Base-by-base conservation (phyloP, 1,140 invertebrate species). In the Papilio dardanus region DNA sequence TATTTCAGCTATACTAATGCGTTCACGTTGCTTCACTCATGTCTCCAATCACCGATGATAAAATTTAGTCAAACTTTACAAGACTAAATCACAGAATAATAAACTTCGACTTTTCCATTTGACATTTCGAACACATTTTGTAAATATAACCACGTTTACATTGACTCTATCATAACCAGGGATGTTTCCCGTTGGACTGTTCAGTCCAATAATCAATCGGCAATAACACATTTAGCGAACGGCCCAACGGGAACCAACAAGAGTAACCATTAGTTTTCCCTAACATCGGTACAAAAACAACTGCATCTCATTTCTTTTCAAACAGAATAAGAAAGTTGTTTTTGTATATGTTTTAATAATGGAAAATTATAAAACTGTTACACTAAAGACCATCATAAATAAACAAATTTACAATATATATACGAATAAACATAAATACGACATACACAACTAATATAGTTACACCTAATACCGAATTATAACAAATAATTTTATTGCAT, bases 351-450 rank as follows among this genome's bases (percentile, higher is more conserved):
- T 42, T 1, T 42, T 42, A 21, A 19, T 19, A 42, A 24, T 24
- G 46, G 28, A 28, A 28, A 50, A 14, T 37, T 14, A 37, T 37
- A 10, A 37, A 7, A 30, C 30, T n/a, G 33, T 62, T 14, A 16
- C 12, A 65, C 50, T 66, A 73, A 30, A 65, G 30, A 71, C 31
- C 50, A 73, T 71, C 58, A 76, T 42, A 65, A 31, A 33, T 50
- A 71, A 69, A 40, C 6, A 74, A 89, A 86, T 89, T 85, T 87
- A 89, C 86, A 89, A 78, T 82, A 77, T 54, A 76, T 80, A 82
- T 84, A 83, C 82, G 81, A 78, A 74, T n/a, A n/a, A n/a, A n/a
- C 78, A 82, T 88, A 88, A 83, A 88, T 88, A 88, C 84, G 80
- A 71, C 77, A n/a, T 82, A 62, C 12, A 75, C 76, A 81, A 77